These are phyloP conservation scores for Calliphora vomitoria DNA, from an alignment of 2,888 invertebrate species.

Conservation along the genomic window DNA sequence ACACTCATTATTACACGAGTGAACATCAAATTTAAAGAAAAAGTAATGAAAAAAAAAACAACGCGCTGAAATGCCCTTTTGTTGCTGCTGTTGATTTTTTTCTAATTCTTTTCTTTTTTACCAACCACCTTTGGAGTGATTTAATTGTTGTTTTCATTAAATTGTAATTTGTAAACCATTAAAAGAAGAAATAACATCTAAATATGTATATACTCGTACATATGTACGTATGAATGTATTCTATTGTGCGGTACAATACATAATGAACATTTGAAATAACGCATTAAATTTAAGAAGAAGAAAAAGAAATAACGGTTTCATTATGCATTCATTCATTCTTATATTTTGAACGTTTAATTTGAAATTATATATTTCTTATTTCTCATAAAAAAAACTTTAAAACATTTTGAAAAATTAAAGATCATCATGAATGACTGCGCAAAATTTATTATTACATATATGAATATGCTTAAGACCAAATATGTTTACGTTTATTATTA, in stretches of 20 bases:
- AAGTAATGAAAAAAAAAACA: constrained; percentile 8
- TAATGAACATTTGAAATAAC: constrained; percentile 57
- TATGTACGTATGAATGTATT: neutral
- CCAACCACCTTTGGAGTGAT: constrained; percentile 66
- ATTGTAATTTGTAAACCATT: constrained; percentile 70
- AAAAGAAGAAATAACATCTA: constrained; percentile 44
- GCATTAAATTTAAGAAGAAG: constrained; percentile 33
- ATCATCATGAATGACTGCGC: constrained; percentile 42
- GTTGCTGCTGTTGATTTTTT: constrained; percentile 53
- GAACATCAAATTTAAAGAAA: constrained; percentile 42
- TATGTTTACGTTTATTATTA: neutral
- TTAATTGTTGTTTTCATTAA: constrained; percentile 74
- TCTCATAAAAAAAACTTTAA: neutral
- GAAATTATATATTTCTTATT: constrained; percentile 8
- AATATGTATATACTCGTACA: constrained; percentile 1
- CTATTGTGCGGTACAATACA: constrained; percentile 31
- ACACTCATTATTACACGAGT: constrained; percentile 41
- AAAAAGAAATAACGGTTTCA: constrained; percentile 65
- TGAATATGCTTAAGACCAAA: neutral
- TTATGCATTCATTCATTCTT: constrained; percentile 50
- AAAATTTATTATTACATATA: neutral
- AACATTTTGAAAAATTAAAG: constrained; percentile 8
- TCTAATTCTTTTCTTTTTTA: constrained; percentile 16
- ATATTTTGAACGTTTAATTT: neutral
- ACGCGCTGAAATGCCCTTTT: constrained; percentile 49